Evolutionary conservation across 2,797 vertebrate species (phyloP).

Genomic region (Paratrypauchen microcephalus): DNA sequence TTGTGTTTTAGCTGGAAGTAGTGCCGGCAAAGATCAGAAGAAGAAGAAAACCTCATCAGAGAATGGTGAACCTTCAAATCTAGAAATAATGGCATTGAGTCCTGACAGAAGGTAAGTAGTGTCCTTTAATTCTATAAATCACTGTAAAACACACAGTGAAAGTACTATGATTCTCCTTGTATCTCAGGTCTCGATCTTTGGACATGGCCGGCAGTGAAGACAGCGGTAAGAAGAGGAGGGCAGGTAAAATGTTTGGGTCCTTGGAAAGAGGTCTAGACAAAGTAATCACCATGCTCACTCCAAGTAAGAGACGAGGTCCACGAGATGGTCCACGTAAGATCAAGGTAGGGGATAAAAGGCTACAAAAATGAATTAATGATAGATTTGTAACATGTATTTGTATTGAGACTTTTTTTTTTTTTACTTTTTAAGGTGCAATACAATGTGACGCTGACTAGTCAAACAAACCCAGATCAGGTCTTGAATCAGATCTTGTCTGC

Average conservation of each 20-base stretch:
- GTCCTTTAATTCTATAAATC: not conserved
- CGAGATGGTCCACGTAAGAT: conserved; percentile 84
- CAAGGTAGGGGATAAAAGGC: conserved; percentile 79
- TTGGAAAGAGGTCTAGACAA: conserved; percentile 95
- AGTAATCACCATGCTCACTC: conserved; percentile 92
- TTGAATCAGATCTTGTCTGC: conserved; percentile 85
- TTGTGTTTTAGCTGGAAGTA: conserved; percentile 57
- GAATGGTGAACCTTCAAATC: conserved; percentile 54
- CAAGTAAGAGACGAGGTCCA: conserved; percentile 83
- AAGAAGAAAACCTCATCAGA: conserved; percentile 57
- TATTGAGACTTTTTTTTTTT: not conserved
- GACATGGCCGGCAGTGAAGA: conserved; percentile 80
- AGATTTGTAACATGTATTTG: not conserved
- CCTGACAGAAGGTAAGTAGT: conserved; percentile 83
- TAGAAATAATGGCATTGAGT: conserved; percentile 77
- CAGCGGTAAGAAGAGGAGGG: conserved; percentile 87
- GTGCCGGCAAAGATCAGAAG: conserved; percentile 65
- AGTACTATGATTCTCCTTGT: not conserved
- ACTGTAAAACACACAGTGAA: not conserved
- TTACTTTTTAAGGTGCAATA: conserved; percentile 82
- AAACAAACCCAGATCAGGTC: conserved; percentile 87
- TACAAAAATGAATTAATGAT: not conserved
- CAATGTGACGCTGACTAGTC: conserved; percentile 90
- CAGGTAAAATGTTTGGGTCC: conserved; percentile 87
- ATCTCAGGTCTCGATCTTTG: conserved; percentile 83